A percentile compares a stretch with the other conserved stretches of the same genome.
Evolutionary conservation across 2,113 vertebrate genomes (phyloP).

Genomic region (Corydoras maculifer): DNA sequence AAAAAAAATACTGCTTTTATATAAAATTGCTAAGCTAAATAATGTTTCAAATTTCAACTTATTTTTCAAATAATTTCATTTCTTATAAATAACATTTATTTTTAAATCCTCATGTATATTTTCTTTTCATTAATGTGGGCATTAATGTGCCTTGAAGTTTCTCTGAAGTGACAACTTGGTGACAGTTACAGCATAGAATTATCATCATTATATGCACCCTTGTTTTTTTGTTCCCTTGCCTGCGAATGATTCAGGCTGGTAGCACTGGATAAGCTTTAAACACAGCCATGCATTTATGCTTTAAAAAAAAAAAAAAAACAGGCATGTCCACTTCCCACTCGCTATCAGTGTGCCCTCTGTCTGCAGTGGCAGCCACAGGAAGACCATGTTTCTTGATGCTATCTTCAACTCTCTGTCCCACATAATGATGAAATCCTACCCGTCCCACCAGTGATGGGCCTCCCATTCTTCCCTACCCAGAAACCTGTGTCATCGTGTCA

Average conservation of each 20-base stretch:
- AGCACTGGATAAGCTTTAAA: conserved; percentile 17
- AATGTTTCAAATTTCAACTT: too few relatives aligned
- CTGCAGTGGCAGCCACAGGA: conserved; percentile 69
- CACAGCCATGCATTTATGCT: conserved; percentile 8
- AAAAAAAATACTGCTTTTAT: too few relatives aligned
- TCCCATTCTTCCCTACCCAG: conserved; percentile 27
- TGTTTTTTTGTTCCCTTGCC: not conserved
- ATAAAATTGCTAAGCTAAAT: too few relatives aligned
- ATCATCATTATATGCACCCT: too few relatives aligned
- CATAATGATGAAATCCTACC: conserved; percentile 67
- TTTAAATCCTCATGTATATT: too few relatives aligned
- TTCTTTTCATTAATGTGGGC: too few relatives aligned
- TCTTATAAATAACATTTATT: too few relatives aligned
- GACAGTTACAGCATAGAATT: too few relatives aligned
- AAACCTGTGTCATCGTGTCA: conserved; percentile 41
- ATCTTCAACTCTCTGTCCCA: conserved; percentile 65
- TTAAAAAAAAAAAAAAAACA: conserved; percentile 15
- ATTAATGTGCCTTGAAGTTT: not conserved
- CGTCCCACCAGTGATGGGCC: conserved; percentile 55
- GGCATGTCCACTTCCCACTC: conserved; percentile 31
- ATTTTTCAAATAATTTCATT: too few relatives aligned
- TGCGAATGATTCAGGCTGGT: conserved; percentile 35
- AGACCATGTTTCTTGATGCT: conserved; percentile 62
- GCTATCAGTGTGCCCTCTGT: conserved; percentile 41
- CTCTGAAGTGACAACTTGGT: not conserved